Evolutionary conservation across 2,888 invertebrate genomes (phyloP).

Genomic region (Drosophila greeni): DNA sequence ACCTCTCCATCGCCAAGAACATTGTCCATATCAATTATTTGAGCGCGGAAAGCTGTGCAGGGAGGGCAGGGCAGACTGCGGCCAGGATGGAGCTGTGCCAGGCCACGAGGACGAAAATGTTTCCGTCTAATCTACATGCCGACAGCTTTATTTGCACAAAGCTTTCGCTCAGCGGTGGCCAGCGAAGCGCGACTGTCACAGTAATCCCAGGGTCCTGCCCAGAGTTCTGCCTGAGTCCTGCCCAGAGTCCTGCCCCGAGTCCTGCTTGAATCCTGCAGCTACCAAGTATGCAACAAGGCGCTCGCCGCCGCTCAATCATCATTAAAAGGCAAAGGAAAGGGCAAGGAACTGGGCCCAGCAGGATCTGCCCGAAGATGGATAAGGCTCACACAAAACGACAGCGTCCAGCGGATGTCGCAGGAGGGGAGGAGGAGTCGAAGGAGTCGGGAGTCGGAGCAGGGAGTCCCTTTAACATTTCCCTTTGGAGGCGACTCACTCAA

Average conservation of each 20-base stretch:
- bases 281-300: constrained; percentile 65
- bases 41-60: not conserved
- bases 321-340: constrained; percentile 53
- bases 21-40: constrained; percentile 58
- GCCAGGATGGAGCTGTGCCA: not conserved
- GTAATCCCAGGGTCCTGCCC: constrained; percentile 27
- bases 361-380: constrained; percentile 5
- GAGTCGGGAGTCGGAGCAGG: not conserved
- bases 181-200: constrained; percentile 51
- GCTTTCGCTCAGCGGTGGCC: constrained; percentile 26
- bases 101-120: constrained; percentile 11
- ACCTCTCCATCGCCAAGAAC: constrained; percentile 10
- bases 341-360: not conserved
- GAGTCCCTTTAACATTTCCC: constrained; percentile 52
- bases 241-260: constrained; percentile 11
- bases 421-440: not conserved
- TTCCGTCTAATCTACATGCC: constrained; percentile 46
- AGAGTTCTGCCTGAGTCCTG: constrained; percentile 43
- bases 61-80: not conserved
- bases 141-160: constrained; percentile 48
- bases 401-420: constrained; percentile 24
- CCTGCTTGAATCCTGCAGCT: constrained; percentile 50
- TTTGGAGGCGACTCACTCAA: constrained; percentile 58
- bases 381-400: constrained; percentile 8
- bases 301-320: constrained; percentile 67